phyloP scores from a whole-genome alignment of 1,140 invertebrate species.

The Ostrea edulis region DNA sequence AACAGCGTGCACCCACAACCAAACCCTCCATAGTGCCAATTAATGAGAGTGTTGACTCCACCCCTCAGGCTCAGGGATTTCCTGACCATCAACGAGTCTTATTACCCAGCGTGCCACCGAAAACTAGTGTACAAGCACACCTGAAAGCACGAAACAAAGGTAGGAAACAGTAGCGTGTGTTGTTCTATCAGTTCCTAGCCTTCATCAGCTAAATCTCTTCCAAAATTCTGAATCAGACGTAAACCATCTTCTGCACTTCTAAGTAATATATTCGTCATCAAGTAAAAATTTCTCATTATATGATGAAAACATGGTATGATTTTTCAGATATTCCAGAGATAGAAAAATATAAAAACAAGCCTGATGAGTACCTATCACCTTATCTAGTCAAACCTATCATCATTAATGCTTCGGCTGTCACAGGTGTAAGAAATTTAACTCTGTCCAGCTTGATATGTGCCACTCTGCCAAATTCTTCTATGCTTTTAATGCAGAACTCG shows the following conservation, averaged over 20 bases:
- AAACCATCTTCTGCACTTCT: background rate
- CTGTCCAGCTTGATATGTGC: background rate
- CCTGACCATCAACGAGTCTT: slow-evolving; percentile 4
- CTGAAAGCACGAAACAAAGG: slow-evolving; percentile 29
- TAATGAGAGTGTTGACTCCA: slow-evolving; percentile 49
- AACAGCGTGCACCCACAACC: slow-evolving; percentile 83
- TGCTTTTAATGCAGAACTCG: background rate
- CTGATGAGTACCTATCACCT: background rate
- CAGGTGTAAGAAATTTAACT: background rate
- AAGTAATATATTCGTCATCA: background rate
- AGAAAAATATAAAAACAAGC: background rate
- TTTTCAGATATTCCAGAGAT: slow-evolving; percentile 28
- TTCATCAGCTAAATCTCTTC: background rate
- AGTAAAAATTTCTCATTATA: background rate
- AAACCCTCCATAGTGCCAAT: slow-evolving; percentile 72
- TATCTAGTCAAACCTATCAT: background rate
- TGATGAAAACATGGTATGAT: background rate
- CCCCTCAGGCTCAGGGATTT: slow-evolving; percentile 14
- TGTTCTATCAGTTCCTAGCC: slow-evolving; percentile 17
- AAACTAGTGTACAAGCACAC: background rate
- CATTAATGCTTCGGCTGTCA: background rate
- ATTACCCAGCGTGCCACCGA: slow-evolving; percentile 32
- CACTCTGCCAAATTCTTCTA: background rate
- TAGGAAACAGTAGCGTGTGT: slow-evolving; percentile 43
- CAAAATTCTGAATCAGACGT: background rate